Evolutionary conservation across 2,888 invertebrate species (phyloP).

Genomic region (Megaustenia siamemsis): DNA sequence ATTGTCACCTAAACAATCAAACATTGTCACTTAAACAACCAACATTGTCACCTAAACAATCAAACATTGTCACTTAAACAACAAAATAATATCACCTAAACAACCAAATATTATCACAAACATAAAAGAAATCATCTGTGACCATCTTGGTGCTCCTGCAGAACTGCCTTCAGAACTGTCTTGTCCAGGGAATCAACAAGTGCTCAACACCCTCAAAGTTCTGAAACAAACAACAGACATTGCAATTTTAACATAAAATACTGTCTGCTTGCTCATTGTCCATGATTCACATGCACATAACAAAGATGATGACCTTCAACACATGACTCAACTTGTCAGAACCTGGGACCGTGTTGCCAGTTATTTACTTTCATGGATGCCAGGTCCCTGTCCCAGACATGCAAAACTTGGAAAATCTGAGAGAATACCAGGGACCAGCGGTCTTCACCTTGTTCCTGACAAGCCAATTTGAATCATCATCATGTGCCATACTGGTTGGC

Average conservation of each 20-base stretch:
- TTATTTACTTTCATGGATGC: not conserved
- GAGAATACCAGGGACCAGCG: not conserved
- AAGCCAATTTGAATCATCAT: too few relatives aligned
- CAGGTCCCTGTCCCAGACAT: not conserved
- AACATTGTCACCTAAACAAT: too few relatives aligned
- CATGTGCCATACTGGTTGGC: too few relatives aligned
- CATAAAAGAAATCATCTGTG: conserved; percentile 7
- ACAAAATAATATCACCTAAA: too few relatives aligned
- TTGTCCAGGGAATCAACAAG: conserved; percentile 89
- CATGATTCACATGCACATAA: too few relatives aligned
- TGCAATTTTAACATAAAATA: not conserved
- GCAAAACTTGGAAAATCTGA: not conserved
- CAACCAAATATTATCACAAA: not conserved
- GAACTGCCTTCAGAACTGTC: conserved; percentile 85
- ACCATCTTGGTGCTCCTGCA: conserved; percentile 72
- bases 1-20: too few relatives aligned
- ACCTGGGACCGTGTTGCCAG: not conserved
- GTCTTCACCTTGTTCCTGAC: too few relatives aligned
- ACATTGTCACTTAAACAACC: too few relatives aligned
- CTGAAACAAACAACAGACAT: conserved; percentile 63
- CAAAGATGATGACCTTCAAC: not conserved
- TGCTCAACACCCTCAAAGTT: conserved; percentile 90
- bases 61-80: too few relatives aligned
- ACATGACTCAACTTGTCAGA: not conserved
- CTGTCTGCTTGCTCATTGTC: too few relatives aligned